A percentile compares a stretch with the other conserved stretches of the same genome.
Conservation (phyloP, 2,888 invertebrate genomes). For the Perizoma flavofasciatum region DNA sequence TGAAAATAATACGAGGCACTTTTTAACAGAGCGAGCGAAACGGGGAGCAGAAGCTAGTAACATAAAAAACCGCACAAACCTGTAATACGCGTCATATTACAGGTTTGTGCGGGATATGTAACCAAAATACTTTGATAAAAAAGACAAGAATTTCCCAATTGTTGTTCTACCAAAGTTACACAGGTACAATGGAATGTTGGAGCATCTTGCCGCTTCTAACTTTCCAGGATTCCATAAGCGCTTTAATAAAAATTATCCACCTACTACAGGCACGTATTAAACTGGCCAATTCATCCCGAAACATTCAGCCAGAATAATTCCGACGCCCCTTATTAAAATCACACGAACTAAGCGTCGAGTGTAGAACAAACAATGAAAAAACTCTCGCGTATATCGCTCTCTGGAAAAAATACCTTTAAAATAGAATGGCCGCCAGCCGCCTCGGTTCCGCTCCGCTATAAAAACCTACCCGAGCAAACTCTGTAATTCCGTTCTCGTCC, state of each 20-base stretch:
- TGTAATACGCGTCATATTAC: no score
- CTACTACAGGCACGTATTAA: constrained; percentile 38
- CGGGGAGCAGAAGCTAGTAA: no score
- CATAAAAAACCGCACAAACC: no score
- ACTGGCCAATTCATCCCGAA: constrained; percentile 51
- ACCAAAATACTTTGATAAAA: no score
- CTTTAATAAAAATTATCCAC: constrained; percentile 32
- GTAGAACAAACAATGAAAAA: constrained; percentile 71
- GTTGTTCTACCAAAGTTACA: no score
- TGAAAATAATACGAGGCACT: no score
- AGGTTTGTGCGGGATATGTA: no score
- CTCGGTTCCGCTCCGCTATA: constrained; percentile 68
- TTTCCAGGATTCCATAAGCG: constrained; percentile 20
- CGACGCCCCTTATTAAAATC: constrained; percentile 66
- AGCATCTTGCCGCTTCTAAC: not conserved
- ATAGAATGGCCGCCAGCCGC: constrained; percentile 68
- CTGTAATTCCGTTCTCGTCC: constrained; percentile 75
- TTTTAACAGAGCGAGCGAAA: no score
- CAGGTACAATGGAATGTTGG: no score
- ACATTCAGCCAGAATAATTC: constrained; percentile 49
- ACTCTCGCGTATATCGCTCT: constrained; percentile 57
- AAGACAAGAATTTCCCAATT: no score
- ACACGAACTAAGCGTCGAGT: constrained; percentile 63
- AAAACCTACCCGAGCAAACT: constrained; percentile 80
- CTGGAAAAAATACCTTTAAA: constrained; percentile 70